A percentile compares a stretch with the other conserved stretches of the same genome.
phyloP scores from a whole-genome alignment of 2,797 vertebrate genomes.

The Platyrinchus mystaceus region DNA sequence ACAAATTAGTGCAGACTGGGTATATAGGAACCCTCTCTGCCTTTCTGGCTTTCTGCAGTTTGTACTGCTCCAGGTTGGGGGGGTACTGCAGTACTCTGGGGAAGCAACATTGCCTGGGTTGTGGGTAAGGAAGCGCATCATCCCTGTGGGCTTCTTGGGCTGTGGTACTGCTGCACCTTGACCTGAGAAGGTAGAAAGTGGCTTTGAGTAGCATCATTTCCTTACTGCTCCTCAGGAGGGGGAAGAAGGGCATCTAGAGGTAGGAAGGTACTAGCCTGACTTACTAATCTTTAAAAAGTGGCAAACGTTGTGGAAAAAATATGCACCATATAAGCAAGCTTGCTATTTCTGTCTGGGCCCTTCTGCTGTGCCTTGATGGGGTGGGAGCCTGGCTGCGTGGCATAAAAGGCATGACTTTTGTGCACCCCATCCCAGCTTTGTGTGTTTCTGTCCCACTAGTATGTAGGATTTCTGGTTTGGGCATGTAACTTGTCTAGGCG shows the following conservation, averaged over 20 bases:
- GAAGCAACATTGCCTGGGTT: rapidly evolving
- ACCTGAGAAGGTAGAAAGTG: background rate
- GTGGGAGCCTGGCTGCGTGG: background rate
- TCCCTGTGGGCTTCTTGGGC: rapidly evolving
- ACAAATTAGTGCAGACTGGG: background rate
- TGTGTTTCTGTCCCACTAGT: rapidly evolving
- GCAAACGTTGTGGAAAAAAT: rapidly evolving
- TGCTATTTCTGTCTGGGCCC: rapidly evolving
- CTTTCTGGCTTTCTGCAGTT: rapidly evolving
- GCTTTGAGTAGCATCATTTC: rapidly evolving
- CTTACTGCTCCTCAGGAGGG: rapidly evolving
- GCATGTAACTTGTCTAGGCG: rapidly evolving
- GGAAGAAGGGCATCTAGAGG: background rate
- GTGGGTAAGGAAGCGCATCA: rapidly evolving
- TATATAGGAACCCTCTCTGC: rapidly evolving
- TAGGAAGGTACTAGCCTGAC: background rate
- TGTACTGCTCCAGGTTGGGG: rapidly evolving
- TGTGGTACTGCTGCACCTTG: background rate
- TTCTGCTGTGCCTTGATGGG: rapidly evolving
- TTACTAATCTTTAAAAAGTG: rapidly evolving
- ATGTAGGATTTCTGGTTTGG: background rate
- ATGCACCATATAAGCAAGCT: rapidly evolving
- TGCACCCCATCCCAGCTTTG: rapidly evolving
- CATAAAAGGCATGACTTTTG: rapidly evolving
- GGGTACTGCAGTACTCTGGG: rapidly evolving